Conservation (phyloP, 2,797 vertebrate genomes). For the Onychomys leucogaster region DNA sequence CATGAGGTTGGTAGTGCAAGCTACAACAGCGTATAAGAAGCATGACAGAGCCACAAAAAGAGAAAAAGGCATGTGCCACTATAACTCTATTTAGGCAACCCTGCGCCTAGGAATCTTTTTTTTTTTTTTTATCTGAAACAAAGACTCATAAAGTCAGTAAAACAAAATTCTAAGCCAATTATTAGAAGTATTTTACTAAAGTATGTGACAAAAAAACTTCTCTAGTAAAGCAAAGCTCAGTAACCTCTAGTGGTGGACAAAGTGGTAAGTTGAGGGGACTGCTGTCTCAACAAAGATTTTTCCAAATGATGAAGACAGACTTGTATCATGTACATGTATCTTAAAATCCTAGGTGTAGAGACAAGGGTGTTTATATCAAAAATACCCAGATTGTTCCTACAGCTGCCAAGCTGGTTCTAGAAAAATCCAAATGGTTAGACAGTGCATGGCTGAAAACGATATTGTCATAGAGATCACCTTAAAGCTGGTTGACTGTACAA, state of each 20-base stretch:
- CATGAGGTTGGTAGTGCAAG: background rate
- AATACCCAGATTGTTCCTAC: conserved; percentile 21
- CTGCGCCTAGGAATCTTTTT: background rate
- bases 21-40: background rate
- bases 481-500: background rate
- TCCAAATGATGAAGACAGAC: conserved; percentile 19
- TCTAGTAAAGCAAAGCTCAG: conserved; percentile 7
- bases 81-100: background rate
- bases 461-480: background rate
- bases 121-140: background rate
- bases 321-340: background rate
- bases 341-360: background rate
- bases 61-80: background rate
- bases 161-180: conserved; percentile 47
- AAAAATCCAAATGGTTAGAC: conserved; percentile 39
- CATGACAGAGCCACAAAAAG: background rate
- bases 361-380: conserved; percentile 39
- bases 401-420: background rate
- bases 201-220: conserved; percentile 46
- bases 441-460: background rate
- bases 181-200: background rate
- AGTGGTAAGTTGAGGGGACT: background rate
- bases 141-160: conserved; percentile 2
- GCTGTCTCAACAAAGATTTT: conserved; percentile 24
- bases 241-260: background rate